Evolutionary conservation across 2,797 vertebrate genomes (phyloP).

Genomic region (Gephyroberyx darwinii): DNA sequence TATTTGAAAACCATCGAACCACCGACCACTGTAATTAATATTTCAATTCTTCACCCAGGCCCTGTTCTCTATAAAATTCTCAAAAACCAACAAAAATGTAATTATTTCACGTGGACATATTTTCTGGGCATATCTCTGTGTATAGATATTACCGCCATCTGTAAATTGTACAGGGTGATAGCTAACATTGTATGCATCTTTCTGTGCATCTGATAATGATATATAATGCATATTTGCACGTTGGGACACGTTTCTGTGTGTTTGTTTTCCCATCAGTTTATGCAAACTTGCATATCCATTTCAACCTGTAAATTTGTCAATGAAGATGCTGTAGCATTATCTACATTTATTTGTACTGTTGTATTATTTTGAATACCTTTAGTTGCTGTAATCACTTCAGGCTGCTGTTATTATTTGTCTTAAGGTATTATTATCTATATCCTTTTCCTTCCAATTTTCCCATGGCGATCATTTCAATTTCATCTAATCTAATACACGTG

Average conservation of each 20-base stretch:
- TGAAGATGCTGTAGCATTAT: neutral
- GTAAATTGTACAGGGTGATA: too few relatives aligned
- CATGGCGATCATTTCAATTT: neutral
- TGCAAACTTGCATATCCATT: too few relatives aligned
- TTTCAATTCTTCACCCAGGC: neutral
- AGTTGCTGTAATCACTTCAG: neutral
- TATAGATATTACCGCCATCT: neutral
- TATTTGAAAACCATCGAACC: too few relatives aligned
- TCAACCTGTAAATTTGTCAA: neutral
- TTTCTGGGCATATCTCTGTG: neutral
- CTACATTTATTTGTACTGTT: neutral
- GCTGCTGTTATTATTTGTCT: constrained; percentile 9
- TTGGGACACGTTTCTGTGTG: too few relatives aligned
- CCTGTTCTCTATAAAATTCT: neutral
- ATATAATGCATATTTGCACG: too few relatives aligned
- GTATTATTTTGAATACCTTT: neutral
- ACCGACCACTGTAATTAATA: neutral
- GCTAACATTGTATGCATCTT: too few relatives aligned
- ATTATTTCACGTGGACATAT: neutral
- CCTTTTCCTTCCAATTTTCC: neutral
- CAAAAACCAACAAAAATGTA: neutral
- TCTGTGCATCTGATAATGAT: too few relatives aligned
- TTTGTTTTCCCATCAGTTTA: too few relatives aligned
- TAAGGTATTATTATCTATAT: neutral
- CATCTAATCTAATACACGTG: neutral